Base-by-base conservation (phyloP, 2,113 vertebrate species). In the Phalacrocorax pelagicus region DNA sequence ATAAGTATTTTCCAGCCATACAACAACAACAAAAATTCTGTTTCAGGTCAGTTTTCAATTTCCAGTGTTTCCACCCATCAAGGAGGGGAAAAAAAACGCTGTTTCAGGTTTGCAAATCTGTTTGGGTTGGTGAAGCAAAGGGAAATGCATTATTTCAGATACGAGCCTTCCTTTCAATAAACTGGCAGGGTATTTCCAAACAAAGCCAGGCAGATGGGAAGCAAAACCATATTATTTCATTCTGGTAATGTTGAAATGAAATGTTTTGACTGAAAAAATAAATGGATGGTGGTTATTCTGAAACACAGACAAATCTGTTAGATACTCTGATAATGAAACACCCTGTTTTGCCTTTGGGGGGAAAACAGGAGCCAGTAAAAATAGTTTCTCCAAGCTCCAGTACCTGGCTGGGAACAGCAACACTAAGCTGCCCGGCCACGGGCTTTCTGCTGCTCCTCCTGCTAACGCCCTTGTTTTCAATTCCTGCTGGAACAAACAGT, bases 191-290 rank as follows among this genome's bases (percentile, higher is more conserved):
- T 62, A 51, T 92, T 89, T 89, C 42, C 70, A 84, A 90, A 85
- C 94, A 75, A 78, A 81, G 73, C 84, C 81, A 87, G 73, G 77
- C 95, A 94, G 94, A 92, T 59, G 81, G 84, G 84, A 92, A 95
- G 87, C 72, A 92, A 95, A 96, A 38, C 5, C 61, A 4, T 22
- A 29, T 32, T 63, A 74, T 87, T 94, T 93, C 85, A 87, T 61
- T 91, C 71, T 71, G 51, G 70, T 73, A 77, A 90, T 18, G 46
- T 20, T 42, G 81, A 94, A 92, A 94, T 88, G 78, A 91, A 93
- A 94, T 36, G 81, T 85, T 97, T 79, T 47, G 77, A 87, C 58
- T 72, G 44, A 54, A 27, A 83, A 85, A 65, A 67, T 36, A 57
- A 92, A 94, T 32, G 22, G 49, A 46, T n/a, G 36, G 70, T 16